These are phyloP conservation scores for Phalanger gymnotis DNA, from an alignment of 2,797 vertebrate species.

Conservation along the genomic window DNA sequence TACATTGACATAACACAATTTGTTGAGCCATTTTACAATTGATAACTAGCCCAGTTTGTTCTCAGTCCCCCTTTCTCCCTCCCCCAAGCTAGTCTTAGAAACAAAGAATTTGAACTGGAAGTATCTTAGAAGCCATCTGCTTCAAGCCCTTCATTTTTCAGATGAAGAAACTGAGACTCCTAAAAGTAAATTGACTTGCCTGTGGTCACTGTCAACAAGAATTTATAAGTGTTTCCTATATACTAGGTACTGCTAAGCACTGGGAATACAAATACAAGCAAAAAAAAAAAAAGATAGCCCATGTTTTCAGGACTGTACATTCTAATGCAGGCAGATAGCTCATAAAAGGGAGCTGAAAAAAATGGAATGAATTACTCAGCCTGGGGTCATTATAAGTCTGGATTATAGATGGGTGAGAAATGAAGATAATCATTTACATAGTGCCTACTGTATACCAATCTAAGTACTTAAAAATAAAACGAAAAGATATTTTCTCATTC, in stretches of 20 bases:
- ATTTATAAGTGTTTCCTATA: background rate
- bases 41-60: background rate
- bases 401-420: background rate
- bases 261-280: background rate
- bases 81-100: background rate
- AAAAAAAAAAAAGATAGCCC: background rate
- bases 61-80: no score
- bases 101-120: background rate
- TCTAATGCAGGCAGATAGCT: background rate
- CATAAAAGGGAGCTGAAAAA: background rate
- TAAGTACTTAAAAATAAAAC: background rate
- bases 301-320: no score
- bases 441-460: background rate
- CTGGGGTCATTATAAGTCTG: background rate
- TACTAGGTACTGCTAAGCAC: background rate
- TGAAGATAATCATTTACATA: background rate
- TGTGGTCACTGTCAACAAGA: background rate
- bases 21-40: background rate
- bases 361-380: background rate
- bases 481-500: no score
- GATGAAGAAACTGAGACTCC: background rate
- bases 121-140: background rate
- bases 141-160: background rate
- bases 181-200: background rate
- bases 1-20: background rate